Conservation (phyloP, 2,113 vertebrate genomes). For the Neogale vison region DNA sequence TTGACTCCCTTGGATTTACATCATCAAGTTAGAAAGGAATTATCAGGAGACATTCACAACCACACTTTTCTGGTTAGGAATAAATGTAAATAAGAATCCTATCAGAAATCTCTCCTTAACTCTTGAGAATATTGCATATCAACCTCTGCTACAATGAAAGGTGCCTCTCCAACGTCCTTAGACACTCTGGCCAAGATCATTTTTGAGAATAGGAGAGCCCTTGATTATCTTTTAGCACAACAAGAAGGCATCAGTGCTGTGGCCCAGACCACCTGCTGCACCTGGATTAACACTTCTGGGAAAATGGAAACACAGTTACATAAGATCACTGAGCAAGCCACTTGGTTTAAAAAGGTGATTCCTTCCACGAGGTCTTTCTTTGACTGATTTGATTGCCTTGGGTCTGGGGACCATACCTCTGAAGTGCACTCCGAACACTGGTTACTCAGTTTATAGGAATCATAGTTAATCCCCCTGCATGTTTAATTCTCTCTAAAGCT, state of each 20-base stretch:
- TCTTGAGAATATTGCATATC: neutral
- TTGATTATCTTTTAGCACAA: neutral
- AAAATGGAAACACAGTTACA: neutral
- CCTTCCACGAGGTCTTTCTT: neutral
- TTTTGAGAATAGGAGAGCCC: neutral
- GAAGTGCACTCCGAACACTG: neutral
- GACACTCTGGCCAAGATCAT: neutral
- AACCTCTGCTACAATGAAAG: neutral
- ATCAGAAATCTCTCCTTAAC: neutral
- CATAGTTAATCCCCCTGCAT: neutral
- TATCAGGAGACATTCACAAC: neutral
- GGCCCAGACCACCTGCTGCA: neutral
- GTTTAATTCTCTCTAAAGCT: neutral
- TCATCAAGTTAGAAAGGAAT: neutral
- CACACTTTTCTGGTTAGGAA: neutral
- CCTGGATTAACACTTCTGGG: neutral
- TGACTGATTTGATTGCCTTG: neutral
- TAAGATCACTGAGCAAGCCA: neutral
- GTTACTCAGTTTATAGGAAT: neutral
- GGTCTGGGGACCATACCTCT: neutral
- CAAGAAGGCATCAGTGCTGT: neutral
- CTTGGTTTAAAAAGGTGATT: neutral
- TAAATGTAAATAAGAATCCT: neutral
- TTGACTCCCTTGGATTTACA: neutral
- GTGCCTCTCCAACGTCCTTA: neutral